Base-by-base conservation (phyloP, 2,797 vertebrate genomes). In the Anniella stebbinsi region DNA sequence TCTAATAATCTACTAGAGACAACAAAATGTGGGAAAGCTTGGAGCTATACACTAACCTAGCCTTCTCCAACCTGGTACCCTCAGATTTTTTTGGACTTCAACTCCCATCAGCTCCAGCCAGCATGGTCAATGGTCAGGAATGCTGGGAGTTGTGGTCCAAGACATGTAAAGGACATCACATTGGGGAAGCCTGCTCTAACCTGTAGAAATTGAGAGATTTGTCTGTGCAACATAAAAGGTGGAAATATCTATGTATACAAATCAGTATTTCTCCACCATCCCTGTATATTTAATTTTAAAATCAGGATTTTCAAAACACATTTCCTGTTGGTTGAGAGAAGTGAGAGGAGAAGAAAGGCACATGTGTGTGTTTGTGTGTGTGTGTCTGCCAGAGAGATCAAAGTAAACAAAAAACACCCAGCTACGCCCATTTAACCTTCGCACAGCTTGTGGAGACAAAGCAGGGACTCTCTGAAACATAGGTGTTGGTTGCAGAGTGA, bases 271-370 rank as follows among this genome's bases (percentile, higher is more conserved):
- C 66, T 63, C 28, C 48, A 38, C 21, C 36, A 66, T 36, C 15
- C n/a, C 33, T 45, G 45, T 36, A 45, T 36, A 51, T 4, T 81
- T 38, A 80, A 60, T 70, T 75, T 21, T 81, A 86, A 80, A 72
- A 15, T 13, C n/a, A 17, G 33, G 33, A 48, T 66, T 90, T 73
- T 57, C 73, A 78, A 89, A 89, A 84, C 51, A 41, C n/a, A n/a
- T 12, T n/a, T 12, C 69, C 21, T 81, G n/a, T 75, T 82, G 41
- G 41, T 13, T 36, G 45, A 63, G 33, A 75, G 30, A 81, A 1
- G 36, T 18, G 33, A 82, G 69, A 80, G 33, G 36, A n/a, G 48
- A 72, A 21, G 6, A 60, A 18, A 51, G 12, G 45, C 6, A 45
- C 45, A 21, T 17, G 18, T 21, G 15, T 63, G 57, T 12, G 60